Conservation (phyloP, 2,797 vertebrate species). For the Dipus sagitta region DNA sequence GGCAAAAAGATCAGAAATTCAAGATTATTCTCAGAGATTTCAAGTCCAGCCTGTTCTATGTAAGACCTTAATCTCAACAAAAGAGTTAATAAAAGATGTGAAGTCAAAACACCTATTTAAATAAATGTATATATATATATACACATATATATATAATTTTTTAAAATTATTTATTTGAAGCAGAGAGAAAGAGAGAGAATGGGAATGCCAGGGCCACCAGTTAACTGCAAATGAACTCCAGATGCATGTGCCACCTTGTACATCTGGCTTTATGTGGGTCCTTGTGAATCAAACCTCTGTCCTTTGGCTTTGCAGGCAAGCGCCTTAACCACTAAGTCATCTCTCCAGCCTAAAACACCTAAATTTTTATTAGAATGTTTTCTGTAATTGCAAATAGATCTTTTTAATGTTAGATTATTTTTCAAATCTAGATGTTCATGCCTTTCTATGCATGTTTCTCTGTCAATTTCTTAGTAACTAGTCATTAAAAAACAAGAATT, state of each 20-base stretch:
- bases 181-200: too few species aligned
- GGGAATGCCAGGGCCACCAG: too few species aligned
- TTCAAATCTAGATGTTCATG: slow-evolving; percentile 26
- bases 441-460: not conserved
- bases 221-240: too few species aligned
- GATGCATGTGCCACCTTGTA: too few species aligned
- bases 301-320: too few species aligned
- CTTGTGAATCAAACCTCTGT: too few species aligned
- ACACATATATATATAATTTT: too few species aligned
- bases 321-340: too few species aligned
- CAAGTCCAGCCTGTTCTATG: not conserved
- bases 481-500: slow-evolving; percentile 35
- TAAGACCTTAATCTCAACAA: not conserved
- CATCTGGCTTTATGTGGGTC: too few species aligned
- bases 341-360: too few species aligned
- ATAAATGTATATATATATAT: not conserved
- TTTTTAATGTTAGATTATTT: not conserved
- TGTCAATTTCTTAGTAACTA: slow-evolving; percentile 1
- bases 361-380: not conserved
- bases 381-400: slow-evolving; percentile 32
- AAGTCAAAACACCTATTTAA: slow-evolving; percentile 8
- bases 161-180: too few species aligned
- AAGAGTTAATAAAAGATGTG: not conserved
- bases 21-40: not conserved
- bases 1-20: not conserved